phyloP scores from a whole-genome alignment of 1,140 invertebrate genomes.

The Hyposmocoma kahamanoa region DNA sequence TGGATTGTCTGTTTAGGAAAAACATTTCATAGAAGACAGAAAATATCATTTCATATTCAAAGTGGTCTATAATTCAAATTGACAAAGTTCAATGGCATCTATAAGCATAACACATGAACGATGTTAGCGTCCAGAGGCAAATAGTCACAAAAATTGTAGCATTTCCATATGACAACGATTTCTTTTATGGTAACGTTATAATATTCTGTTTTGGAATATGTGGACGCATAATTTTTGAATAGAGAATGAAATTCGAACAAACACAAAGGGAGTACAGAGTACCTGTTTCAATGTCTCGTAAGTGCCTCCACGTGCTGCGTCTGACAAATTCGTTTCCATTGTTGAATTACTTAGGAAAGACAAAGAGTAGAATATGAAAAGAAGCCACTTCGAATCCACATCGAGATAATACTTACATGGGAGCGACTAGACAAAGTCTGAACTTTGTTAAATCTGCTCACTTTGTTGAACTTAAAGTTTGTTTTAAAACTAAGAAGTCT shows the following conservation, averaged over 20 bases:
- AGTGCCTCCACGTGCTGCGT: conserved; percentile 39
- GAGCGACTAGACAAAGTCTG: too few relatives aligned
- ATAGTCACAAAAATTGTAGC: conserved; percentile 35
- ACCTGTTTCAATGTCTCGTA: conserved; percentile 41
- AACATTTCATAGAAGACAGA: background rate
- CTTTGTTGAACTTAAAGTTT: too few relatives aligned
- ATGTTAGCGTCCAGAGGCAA: conserved; percentile 21
- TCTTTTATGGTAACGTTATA: conserved; percentile 26
- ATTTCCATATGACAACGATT: conserved; percentile 37
- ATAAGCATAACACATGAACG: background rate
- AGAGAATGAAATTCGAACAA: conserved; percentile 44
- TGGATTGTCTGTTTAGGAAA: background rate
- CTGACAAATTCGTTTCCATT: conserved; percentile 50
- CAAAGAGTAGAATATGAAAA: conserved; percentile 39
- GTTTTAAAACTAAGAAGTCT: too few relatives aligned
- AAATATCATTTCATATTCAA: background rate
- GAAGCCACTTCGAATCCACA: conserved; percentile 17
- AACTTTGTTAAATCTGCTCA: too few relatives aligned
- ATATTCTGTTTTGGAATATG: conserved; percentile 41
- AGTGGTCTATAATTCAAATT: background rate
- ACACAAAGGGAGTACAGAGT: conserved; percentile 31
- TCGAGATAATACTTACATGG: conserved; percentile 11
- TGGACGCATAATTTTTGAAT: conserved; percentile 54
- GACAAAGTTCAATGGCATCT: background rate
- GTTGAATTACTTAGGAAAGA: conserved; percentile 36